Evolutionary conservation across 1,140 invertebrate species (phyloP).

Genomic region (Drosophila nasuta): DNA sequence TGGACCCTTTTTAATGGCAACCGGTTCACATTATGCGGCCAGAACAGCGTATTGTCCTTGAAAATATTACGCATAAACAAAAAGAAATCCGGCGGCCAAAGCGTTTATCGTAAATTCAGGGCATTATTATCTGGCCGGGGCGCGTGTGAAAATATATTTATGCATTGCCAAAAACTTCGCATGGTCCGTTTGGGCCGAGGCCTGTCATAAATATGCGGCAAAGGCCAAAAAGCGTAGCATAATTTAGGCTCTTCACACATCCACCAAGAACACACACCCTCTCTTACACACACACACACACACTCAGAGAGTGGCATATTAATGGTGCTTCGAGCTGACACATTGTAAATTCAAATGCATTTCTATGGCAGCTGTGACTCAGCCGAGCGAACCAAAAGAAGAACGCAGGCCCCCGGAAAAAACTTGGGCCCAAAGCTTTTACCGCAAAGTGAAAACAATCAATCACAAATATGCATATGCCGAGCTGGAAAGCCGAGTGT

Average conservation of each 20-base stretch:
- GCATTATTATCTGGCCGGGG: constrained; percentile 70
- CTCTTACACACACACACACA: neutral
- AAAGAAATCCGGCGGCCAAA: constrained; percentile 58
- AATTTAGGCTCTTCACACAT: constrained; percentile 33
- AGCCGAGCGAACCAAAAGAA: constrained; percentile 4
- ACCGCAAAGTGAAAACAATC: constrained; percentile 82
- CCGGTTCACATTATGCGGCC: constrained; percentile 75
- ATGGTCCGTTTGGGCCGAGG: constrained; percentile 7
- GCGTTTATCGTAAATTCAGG: constrained; percentile 78
- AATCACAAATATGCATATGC: constrained; percentile 63
- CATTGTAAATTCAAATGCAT: constrained; percentile 83
- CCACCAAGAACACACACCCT: constrained; percentile 3
- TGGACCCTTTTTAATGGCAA: constrained; percentile 74
- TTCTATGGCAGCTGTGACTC: constrained; percentile 64
- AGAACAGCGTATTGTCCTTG: constrained; percentile 64
- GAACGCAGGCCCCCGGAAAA: constrained; percentile 6
- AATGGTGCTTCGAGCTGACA: constrained; percentile 71
- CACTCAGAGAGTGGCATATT: constrained; percentile 57
- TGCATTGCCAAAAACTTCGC: constrained; percentile 66
- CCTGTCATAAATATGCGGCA: constrained; percentile 60
- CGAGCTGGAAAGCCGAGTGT: neutral
- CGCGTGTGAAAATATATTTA: constrained; percentile 75
- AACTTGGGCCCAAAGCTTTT: constrained; percentile 57
- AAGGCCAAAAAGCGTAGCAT: constrained; percentile 47
- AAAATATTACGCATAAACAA: constrained; percentile 51